These are phyloP conservation scores for Seira ritae DNA, from an alignment of 2,888 invertebrate genomes.

Conservation along the genomic window DNA sequence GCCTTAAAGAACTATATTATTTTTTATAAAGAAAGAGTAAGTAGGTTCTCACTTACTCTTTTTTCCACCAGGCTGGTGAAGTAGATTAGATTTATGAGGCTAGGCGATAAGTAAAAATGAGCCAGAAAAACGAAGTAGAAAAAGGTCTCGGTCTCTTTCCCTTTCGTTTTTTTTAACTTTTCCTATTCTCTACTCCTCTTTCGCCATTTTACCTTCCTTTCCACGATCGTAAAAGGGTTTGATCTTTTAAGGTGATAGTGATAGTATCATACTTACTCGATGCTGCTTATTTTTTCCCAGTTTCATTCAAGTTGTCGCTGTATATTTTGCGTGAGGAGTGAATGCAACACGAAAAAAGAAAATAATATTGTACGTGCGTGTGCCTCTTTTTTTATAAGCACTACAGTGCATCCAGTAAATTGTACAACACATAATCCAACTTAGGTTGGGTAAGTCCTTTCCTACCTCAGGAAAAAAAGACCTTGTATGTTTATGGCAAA, in stretches of 20 bases:
- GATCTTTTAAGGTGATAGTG: conserved; percentile 46
- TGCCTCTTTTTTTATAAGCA: background rate
- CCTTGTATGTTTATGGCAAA: conserved; percentile 34
- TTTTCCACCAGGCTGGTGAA: conserved; percentile 54
- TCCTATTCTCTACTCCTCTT: conserved; percentile 15
- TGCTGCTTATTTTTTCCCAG: conserved; percentile 47
- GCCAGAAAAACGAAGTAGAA: conserved; percentile 45
- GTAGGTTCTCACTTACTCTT: conserved; percentile 24
- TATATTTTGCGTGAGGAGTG: conserved; percentile 16
- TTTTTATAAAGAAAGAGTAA: background rate
- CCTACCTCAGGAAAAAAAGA: conserved; percentile 29
- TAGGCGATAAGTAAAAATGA: conserved; percentile 60
- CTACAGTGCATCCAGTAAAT: conserved; percentile 10
- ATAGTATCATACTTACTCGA: background rate
- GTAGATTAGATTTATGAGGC: conserved; percentile 59
- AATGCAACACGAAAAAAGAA: conserved; percentile 14
- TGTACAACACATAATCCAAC: conserved; percentile 42
- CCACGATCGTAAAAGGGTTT: conserved; percentile 18
- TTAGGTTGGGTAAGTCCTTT: conserved; percentile 26
- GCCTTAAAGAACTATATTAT: background rate
- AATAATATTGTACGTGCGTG: conserved; percentile 7
- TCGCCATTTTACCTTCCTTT: conserved; percentile 40
- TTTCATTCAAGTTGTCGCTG: background rate
- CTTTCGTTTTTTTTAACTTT: conserved; percentile 11
- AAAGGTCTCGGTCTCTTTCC: conserved; percentile 34